Conservation (phyloP, 2,113 vertebrate species). For the Podarcis cretensis region DNA sequence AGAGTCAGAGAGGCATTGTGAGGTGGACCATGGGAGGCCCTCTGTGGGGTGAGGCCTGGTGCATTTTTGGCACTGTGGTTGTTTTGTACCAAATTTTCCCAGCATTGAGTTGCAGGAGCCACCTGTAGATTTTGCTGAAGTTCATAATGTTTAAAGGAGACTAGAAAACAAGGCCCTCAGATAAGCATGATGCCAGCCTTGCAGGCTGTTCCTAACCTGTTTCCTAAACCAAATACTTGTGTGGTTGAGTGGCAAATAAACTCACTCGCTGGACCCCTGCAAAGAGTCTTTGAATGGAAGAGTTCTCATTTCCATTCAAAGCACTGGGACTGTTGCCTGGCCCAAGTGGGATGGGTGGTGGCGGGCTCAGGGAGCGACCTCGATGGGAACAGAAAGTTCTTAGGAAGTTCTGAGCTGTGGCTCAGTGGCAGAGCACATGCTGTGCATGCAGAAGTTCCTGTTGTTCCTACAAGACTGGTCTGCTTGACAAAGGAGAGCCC, state of each 20-base stretch:
- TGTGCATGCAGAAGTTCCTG: background rate
- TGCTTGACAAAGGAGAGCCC: background rate
- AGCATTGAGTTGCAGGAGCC: background rate
- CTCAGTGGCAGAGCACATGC: background rate
- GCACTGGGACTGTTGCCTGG: too few species aligned
- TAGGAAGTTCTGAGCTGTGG: background rate
- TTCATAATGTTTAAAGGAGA: background rate
- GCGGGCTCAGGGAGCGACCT: background rate
- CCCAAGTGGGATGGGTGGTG: background rate
- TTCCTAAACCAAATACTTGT: background rate
- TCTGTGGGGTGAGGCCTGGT: too few species aligned
- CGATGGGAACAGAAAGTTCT: background rate
- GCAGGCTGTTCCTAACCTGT: background rate
- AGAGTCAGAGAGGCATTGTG: background rate
- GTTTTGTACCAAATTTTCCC: background rate
- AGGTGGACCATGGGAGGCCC: background rate
- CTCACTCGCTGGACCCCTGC: background rate
- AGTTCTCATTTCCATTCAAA: background rate
- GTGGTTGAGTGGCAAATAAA: background rate
- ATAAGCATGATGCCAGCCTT: background rate
- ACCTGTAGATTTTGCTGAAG: background rate
- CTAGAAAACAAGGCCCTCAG: too few species aligned
- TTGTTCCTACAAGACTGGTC: too few species aligned
- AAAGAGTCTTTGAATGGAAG: background rate
- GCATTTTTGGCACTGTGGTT: background rate